Base-by-base conservation (phyloP, 2,797 vertebrate genomes). In the Crocodylus rhombifer region DNA sequence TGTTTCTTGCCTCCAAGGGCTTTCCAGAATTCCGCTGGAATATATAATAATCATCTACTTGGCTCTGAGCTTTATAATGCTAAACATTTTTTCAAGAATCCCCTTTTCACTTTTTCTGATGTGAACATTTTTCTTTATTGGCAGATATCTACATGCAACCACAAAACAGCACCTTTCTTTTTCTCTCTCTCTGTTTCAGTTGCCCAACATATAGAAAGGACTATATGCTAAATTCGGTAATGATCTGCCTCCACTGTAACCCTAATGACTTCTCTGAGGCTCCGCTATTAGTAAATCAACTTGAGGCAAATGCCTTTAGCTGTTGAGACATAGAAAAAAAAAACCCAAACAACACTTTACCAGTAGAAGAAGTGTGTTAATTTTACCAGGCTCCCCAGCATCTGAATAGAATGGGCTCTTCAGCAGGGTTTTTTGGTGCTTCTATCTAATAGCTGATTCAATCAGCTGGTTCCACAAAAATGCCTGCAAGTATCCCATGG, bases 21-120 rank as follows among this genome's bases (percentile, higher is more conserved):
- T 77, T 94, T 95, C 99, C 99, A 99, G 93, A 99, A 99, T 58
- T 97, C 96, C 94, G 92, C 99, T 99, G 93, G 95, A 94, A 98
- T 61, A 96, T 3, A 95, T 3, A 95, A 93, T 25, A 92, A 58
- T 80, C 57, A 90, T 78, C 80, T 84, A 80, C 83, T 86, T n/a
- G 82, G 56, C 75, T 78, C 17, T 9, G 21, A 63, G 80, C 87
- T 91, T 89, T 84, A 67, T 67, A 65, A 79, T 90, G 21, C 75
- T 88, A 88, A 14, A 67, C 5, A 80, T 20, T 25, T 4, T 88
- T 93, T 81, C 63, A 85, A 76, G 80, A 93, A 88, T 87, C 16
- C 21, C 51, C 21, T 61, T 28, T 79, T 82, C 86, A 8, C 21
- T 78, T 6, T 69, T 55, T 84, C 74, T 85, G 21, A 86, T 33